phyloP scores from a whole-genome alignment of 2,113 vertebrate genomes.

The Istiophorus platypterus region DNA sequence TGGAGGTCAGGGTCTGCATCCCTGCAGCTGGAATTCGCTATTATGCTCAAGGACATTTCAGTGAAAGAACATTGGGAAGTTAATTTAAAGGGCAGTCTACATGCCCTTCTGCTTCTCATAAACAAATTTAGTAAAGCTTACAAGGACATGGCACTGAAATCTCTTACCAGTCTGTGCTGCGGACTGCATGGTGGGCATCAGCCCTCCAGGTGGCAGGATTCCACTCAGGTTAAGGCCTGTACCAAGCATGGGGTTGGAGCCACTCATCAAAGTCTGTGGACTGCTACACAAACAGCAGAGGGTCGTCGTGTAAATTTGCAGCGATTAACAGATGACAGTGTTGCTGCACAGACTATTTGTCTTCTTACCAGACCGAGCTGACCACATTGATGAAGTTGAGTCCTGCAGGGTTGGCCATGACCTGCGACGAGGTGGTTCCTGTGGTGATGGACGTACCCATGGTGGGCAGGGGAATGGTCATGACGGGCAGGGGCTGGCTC shows the following conservation, averaged over 20 bases:
- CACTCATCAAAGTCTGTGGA: constrained; percentile 94
- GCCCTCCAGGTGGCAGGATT: constrained; percentile 92
- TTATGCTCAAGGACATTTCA: not conserved
- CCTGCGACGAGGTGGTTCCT: constrained; percentile 92
- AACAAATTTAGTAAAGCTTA: not conserved
- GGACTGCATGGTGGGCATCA: constrained; percentile 93
- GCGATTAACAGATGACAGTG: too few relatives aligned
- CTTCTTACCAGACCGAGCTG: constrained; percentile 94
- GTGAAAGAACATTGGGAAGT: not conserved
- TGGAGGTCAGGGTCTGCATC: not conserved
- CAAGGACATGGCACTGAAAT: not conserved
- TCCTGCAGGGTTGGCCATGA: constrained; percentile 93
- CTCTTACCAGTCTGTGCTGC: constrained; percentile 91
- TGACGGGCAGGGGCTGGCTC: constrained; percentile 94
- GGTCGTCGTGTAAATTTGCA: not conserved
- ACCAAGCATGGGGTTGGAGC: constrained; percentile 93
- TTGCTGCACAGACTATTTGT: not conserved
- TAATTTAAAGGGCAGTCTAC: not conserved
- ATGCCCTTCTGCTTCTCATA: not conserved
- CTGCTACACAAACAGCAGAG: constrained; percentile 84
- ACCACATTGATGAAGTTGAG: constrained; percentile 98
- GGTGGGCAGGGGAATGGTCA: constrained; percentile 96
- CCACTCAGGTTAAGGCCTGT: constrained; percentile 93
- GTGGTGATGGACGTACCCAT: constrained; percentile 95
- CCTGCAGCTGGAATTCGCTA: not conserved